Base-by-base conservation (phyloP, 2,888 invertebrate genomes). In the Apoda limacodes region DNA sequence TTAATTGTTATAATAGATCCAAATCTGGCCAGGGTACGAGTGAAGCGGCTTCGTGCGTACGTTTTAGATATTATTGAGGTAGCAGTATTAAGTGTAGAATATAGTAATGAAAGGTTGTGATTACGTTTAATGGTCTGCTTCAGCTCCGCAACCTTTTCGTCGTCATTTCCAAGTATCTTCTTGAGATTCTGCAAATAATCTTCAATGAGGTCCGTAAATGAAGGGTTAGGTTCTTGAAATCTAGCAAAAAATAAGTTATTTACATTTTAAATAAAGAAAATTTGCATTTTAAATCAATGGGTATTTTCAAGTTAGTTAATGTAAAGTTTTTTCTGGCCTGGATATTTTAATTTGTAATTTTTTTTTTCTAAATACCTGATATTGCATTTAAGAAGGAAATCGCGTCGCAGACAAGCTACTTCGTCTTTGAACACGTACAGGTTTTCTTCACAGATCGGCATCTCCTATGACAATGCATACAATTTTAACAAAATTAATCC, bases 351-450 rank as follows among this genome's bases (percentile, higher is more conserved):
- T n/a, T n/a, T n/a, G n/a, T n/a, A n/a, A n/a, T n/a, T n/a, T n/a
- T n/a, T n/a, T n/a, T n/a, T n/a, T n/a, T n/a, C n/a, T n/a, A n/a
- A n/a, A n/a, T n/a, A 70, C 70, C 65, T 57, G 11, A 53, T 47
- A 68, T 70, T 78, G 30, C 69, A 63, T 24, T 69, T 63, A 38
- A 46, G 37, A 0, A 74, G 36, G 32, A 65, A 75, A 6, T 68
- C 63, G 0, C 68, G 53, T 1, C 67, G 54, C 0, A 74, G 49
- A 11, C 52, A 34, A 1, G 65, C 41, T 19, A 68, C 9, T 3
- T 70, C 69, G 21, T 68, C 68, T 22, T 66, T 66, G 2, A 41
- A 52, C 0, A 50, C 28, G 28, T 71, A 74, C 43, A 78, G 34
- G 51, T 48, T 52, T 2, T 70, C 70, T 3, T 64, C 62, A 0